These are phyloP conservation scores for Pseudomugil tenellus DNA, from an alignment of 2,797 vertebrate genomes.

Conservation along the genomic window DNA sequence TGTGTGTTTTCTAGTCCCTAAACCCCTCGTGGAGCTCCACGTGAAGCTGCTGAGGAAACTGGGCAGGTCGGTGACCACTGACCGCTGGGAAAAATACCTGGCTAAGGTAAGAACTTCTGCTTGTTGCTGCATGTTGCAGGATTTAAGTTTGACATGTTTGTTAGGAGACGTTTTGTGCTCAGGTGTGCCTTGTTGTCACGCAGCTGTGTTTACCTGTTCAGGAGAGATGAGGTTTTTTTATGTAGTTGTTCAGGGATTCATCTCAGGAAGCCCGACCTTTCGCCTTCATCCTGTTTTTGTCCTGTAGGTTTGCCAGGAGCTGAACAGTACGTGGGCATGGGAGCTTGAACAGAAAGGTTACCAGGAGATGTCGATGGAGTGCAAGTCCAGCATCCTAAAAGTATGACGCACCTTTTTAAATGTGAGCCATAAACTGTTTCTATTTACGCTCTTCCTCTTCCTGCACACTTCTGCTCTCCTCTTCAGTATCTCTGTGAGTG, in stretches of 20 bases:
- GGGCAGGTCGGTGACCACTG: constrained; percentile 92
- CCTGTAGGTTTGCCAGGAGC: constrained; percentile 93
- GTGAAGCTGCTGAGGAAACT: constrained; percentile 97
- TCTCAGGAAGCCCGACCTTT: not conserved
- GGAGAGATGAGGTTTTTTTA: not conserved
- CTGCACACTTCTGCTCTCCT: not conserved
- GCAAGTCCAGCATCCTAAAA: constrained; percentile 96
- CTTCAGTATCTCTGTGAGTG: constrained; percentile 96
- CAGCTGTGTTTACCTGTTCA: not conserved
- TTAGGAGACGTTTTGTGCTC: not conserved
- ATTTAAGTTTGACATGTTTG: not conserved
- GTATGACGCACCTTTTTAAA: constrained; percentile 71
- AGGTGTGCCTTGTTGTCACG: not conserved
- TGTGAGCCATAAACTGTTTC: not conserved
- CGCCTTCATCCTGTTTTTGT: constrained; percentile 11
- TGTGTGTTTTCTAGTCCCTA: constrained; percentile 85
- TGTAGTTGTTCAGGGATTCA: not conserved
- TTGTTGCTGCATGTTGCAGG: not conserved
- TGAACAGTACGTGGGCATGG: constrained; percentile 98
- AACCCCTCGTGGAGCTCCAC: constrained; percentile 94
- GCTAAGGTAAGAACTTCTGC: constrained; percentile 85
- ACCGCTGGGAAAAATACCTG: constrained; percentile 98
- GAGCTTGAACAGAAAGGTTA: constrained; percentile 99
- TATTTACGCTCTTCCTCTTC: not conserved
- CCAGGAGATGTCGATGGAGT: constrained; percentile 93